Evolutionary conservation across 2,113 vertebrate genomes (phyloP).

Genomic region (Neolamprologus sp.): DNA sequence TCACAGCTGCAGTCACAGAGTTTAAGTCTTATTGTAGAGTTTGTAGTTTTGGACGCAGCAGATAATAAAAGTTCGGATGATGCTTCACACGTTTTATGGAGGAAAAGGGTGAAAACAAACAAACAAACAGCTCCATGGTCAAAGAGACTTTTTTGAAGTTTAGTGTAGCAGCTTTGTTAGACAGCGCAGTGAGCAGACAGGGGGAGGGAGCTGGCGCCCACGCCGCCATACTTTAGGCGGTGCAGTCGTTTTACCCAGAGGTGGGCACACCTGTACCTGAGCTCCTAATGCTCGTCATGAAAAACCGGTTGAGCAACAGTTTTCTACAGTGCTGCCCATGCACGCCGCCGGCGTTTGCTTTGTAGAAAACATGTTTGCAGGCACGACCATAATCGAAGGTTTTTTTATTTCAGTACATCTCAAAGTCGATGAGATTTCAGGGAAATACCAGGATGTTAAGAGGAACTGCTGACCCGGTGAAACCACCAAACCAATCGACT

Average conservation of each 20-base stretch:
- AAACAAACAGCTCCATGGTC: not conserved
- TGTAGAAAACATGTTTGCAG: not conserved
- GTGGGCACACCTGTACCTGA: fast-evolving
- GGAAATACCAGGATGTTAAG: not conserved
- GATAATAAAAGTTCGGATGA: fast-evolving
- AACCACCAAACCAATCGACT: not conserved
- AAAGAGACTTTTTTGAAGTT: not conserved
- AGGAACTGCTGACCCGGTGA: not conserved
- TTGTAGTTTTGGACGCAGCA: not conserved
- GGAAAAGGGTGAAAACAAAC: not conserved
- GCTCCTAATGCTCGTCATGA: not conserved
- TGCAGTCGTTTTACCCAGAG: not conserved
- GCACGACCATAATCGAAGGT: not conserved
- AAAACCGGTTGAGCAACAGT: fast-evolving
- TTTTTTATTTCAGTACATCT: not conserved
- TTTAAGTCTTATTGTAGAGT: not conserved
- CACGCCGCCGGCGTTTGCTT: not conserved
- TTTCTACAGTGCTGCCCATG: not conserved
- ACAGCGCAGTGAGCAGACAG: not conserved
- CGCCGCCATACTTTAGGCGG: fast-evolving
- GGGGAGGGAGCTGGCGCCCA: not conserved
- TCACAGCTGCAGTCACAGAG: not conserved
- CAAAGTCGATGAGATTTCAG: not conserved
- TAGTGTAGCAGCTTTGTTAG: not conserved
- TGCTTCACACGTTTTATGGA: not conserved